Percentiles rank a stretch among this genome's conserved stretches.
phyloP scores from a whole-genome alignment of 2,113 vertebrate species.

The Perca fluviatilis region DNA sequence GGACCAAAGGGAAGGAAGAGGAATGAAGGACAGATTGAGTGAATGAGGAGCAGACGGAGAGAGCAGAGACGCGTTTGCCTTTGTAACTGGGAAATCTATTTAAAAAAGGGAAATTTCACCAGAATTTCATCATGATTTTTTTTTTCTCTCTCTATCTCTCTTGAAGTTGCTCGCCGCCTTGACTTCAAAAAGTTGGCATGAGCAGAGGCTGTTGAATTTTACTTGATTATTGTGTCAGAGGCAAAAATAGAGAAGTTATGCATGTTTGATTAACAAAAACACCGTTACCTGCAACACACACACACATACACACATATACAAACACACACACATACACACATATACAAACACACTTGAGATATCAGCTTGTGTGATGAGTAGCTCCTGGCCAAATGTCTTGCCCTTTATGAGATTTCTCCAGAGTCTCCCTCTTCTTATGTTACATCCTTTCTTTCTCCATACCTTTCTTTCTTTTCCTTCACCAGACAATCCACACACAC shows the following conservation, averaged over 20 bases:
- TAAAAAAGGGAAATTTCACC: constrained; percentile 68
- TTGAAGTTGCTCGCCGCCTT: constrained; percentile 25
- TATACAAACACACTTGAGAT: constrained; percentile 4
- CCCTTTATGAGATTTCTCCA: constrained; percentile 10
- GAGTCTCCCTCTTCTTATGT: neutral
- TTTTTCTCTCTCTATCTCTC: neutral
- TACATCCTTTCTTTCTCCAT: neutral
- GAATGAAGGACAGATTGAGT: too few relatives aligned
- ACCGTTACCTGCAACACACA: constrained; percentile 59
- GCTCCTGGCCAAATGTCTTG: constrained; percentile 44
- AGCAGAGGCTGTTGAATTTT: constrained; percentile 70
- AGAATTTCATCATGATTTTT: constrained; percentile 70
- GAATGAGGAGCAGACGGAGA: neutral
- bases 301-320: constrained; percentile 46
- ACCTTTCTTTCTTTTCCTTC: neutral
- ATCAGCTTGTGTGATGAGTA: constrained; percentile 56
- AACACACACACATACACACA: constrained; percentile 33
- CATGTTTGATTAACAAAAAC: constrained; percentile 75
- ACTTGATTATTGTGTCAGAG: constrained; percentile 52
- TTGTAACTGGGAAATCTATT: constrained; percentile 52
- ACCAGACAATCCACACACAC: neutral
- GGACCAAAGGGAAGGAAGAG: neutral
- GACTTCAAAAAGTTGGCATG: constrained; percentile 70
- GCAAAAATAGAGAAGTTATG: constrained; percentile 72
- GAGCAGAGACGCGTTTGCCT: constrained; percentile 20